These are phyloP conservation scores for Drosophila fungiperda DNA, from an alignment of 2,888 invertebrate species.

Conservation along the genomic window DNA sequence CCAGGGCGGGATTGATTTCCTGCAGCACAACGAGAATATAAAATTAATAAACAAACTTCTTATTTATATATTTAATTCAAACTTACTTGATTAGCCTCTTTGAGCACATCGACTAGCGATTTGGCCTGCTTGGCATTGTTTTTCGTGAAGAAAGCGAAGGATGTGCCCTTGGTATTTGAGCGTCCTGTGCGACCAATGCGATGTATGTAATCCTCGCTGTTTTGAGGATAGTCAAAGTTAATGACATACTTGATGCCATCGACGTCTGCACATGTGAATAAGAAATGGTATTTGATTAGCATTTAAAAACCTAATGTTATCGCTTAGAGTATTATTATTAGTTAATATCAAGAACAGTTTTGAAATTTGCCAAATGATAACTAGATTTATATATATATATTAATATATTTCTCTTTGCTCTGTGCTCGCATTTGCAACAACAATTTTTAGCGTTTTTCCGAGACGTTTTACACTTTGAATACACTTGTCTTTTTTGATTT, in stretches of 20 bases:
- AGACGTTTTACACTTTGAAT: slow-evolving; percentile 78
- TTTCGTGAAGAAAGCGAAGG: slow-evolving; percentile 97
- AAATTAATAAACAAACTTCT: not conserved
- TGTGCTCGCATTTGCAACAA: slow-evolving; percentile 63
- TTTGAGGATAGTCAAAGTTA: slow-evolving; percentile 98
- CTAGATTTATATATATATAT: slow-evolving; percentile 1
- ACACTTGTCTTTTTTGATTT: slow-evolving; percentile 73
- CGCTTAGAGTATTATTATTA: not conserved
- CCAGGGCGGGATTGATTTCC: slow-evolving; percentile 94
- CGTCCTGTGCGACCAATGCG: slow-evolving; percentile 97
- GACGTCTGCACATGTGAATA: slow-evolving; percentile 89
- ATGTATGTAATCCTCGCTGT: slow-evolving; percentile 98
- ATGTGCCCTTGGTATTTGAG: slow-evolving; percentile 94
- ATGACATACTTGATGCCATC: slow-evolving; percentile 98
- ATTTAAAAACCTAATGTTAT: not conserved
- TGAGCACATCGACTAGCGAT: slow-evolving; percentile 94
- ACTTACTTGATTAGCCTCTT: slow-evolving; percentile 94
- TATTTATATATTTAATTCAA: not conserved
- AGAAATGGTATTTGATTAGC: slow-evolving; percentile 31
- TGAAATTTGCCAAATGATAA: slow-evolving; percentile 74
- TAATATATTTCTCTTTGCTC: slow-evolving; percentile 45
- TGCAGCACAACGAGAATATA: slow-evolving; percentile 53
- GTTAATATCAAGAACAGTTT: slow-evolving; percentile 51
- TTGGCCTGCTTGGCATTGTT: slow-evolving; percentile 94
- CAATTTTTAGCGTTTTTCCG: slow-evolving; percentile 79